A percentile compares a stretch with the other conserved stretches of the same genome.
phyloP scores from a whole-genome alignment of 2,888 invertebrate species.

The Lithophane ornitopus region DNA sequence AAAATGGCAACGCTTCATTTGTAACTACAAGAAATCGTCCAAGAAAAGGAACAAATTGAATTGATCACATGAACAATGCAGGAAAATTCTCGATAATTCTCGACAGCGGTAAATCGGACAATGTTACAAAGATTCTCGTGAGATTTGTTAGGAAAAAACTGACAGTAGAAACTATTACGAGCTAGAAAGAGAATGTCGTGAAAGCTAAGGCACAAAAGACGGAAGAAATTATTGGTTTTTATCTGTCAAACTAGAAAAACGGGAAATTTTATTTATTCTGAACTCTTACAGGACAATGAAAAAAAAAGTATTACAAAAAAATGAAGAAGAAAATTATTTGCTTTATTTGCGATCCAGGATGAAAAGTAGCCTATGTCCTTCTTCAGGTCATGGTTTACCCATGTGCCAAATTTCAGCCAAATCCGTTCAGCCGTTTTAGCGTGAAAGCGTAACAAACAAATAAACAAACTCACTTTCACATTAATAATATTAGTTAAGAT shows the following conservation, averaged over 20 bases:
- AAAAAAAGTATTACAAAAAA: not conserved
- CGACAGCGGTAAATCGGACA: conserved; percentile 10
- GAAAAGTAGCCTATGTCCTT: no score
- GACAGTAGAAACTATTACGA: conserved; percentile 24
- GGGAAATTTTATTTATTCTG: not conserved
- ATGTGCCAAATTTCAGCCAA: no score
- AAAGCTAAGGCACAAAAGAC: not conserved
- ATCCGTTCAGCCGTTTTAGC: no score
- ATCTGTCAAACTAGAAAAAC: not conserved
- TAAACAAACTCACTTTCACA: no score
- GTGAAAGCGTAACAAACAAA: no score
- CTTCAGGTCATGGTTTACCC: no score
- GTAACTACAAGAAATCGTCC: not conserved
- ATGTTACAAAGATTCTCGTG: conserved; percentile 26
- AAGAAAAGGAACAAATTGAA: conserved; percentile 38
- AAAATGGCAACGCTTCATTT: conserved; percentile 1
- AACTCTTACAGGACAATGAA: not conserved
- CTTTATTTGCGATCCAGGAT: no score
- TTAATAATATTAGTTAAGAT: no score
- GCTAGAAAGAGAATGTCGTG: conserved; percentile 3
- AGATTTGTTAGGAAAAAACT: conserved; percentile 41
- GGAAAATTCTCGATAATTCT: conserved; percentile 21
- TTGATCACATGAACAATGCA: conserved; percentile 48
- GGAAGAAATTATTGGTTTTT: not conserved
- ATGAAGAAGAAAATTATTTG: not conserved